A percentile compares a stretch with the other conserved stretches of the same genome.
Conservation (phyloP, 2,113 vertebrate genomes). For the Halcyon senegalensis region DNA sequence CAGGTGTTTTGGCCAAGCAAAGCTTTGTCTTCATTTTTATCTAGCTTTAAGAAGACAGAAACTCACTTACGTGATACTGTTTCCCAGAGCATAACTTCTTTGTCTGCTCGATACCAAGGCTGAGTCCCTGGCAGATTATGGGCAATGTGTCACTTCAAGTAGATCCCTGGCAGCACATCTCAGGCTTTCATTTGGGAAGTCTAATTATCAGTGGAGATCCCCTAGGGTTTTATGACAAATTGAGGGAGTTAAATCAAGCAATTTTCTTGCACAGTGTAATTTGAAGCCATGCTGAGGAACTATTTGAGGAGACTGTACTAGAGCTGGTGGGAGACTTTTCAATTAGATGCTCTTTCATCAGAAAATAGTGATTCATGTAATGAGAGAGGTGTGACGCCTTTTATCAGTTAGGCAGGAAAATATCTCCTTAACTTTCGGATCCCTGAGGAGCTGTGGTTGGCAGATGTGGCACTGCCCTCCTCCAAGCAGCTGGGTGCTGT, state of each 20-base stretch:
- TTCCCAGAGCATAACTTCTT: not conserved
- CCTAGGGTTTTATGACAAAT: not conserved
- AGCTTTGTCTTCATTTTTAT: not conserved
- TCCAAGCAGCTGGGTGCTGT: not conserved
- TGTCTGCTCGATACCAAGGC: not conserved
- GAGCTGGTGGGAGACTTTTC: conserved; percentile 8
- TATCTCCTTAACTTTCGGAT: not conserved
- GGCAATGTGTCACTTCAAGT: not conserved
- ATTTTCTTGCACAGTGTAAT: conserved; percentile 2
- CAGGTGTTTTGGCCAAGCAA: not conserved
- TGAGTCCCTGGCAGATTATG: not conserved
- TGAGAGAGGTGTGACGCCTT: not conserved
- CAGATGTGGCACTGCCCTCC: accelerated
- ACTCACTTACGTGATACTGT: not conserved
- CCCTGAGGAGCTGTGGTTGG: not conserved
- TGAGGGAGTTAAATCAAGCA: conserved; percentile 7
- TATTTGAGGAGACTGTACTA: not conserved
- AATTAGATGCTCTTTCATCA: not conserved
- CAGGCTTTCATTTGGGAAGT: not conserved
- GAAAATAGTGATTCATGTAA: not conserved
- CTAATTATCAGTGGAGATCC: conserved; percentile 1
- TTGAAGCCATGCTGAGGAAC: conserved; percentile 16
- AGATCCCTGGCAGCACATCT: not conserved
- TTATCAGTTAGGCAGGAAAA: not conserved
- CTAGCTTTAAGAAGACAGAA: not conserved